phyloP scores from a whole-genome alignment of 92 coral and sea anemone genomes.

The Epizoanthus illoricatus region DNA sequence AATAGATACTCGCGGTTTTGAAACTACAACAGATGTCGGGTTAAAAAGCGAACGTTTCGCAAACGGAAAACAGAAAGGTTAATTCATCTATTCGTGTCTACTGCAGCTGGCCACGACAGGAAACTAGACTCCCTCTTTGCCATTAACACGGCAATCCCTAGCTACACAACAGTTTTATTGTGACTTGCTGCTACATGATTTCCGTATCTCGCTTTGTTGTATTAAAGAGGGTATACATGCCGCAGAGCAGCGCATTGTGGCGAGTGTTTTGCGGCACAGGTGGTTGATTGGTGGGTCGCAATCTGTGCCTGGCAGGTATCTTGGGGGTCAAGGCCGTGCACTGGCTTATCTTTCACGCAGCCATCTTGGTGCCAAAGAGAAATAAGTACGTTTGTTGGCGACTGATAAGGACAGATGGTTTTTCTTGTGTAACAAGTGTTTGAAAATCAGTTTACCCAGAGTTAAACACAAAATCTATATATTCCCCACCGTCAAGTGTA shows the following conservation, averaged over 20 bases:
- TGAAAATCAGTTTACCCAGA: background rate
- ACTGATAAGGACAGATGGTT: slow-evolving; percentile 26
- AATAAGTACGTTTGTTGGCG: slow-evolving; percentile 9
- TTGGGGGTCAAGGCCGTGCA: slow-evolving; percentile 5
- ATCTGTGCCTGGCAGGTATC: too few relatives aligned
- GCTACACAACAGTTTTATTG: slow-evolving; percentile 36
- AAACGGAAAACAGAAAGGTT: slow-evolving; percentile 5
- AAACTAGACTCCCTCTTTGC: slow-evolving; percentile 21
- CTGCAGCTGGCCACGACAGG: background rate
- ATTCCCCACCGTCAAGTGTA: too few relatives aligned
- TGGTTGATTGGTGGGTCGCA: slow-evolving; percentile 30
- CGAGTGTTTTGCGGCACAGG: slow-evolving; percentile 7
- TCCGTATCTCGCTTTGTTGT: slow-evolving; percentile 38
- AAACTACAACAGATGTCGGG: slow-evolving; percentile 13
- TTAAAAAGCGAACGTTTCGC: background rate
- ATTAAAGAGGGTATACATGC: slow-evolving; percentile 22
- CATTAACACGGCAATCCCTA: background rate
- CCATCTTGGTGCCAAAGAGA: slow-evolving; percentile 32
- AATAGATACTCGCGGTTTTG: background rate
- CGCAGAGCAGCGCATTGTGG: slow-evolving; percentile 29
- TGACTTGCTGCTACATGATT: slow-evolving; percentile 18
- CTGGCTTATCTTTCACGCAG: slow-evolving; percentile 2
- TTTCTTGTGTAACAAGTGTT: background rate
- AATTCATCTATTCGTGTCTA: background rate
- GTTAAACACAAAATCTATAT: background rate